These are phyloP conservation scores for Ooceraea biroi DNA, from an alignment of 1,140 invertebrate species.

Conservation along the genomic window DNA sequence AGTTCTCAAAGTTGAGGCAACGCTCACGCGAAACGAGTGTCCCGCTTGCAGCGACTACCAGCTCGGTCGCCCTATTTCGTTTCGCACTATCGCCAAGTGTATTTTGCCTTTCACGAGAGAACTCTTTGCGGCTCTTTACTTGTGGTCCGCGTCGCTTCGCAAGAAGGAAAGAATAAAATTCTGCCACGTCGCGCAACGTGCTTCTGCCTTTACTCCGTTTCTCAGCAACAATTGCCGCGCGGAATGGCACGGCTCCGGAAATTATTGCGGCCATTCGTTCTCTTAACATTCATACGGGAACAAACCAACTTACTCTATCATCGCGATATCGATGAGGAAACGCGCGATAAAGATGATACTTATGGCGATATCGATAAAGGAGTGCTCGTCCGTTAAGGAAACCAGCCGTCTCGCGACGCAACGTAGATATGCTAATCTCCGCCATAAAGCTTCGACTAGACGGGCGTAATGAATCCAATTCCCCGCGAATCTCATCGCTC, in stretches of 20 bases:
- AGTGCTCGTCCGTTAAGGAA: too few species aligned
- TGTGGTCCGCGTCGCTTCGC: background rate
- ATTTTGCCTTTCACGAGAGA: background rate
- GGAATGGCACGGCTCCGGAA: background rate
- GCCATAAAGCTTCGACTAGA: background rate
- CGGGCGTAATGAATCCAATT: conserved; percentile 1
- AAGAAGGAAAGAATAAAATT: background rate
- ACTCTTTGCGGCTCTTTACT: too few species aligned
- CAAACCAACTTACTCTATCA: background rate
- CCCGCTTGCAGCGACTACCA: too few species aligned
- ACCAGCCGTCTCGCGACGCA: too few species aligned
- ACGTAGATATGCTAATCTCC: too few species aligned
- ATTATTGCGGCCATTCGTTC: background rate
- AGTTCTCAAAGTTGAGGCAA: too few species aligned
- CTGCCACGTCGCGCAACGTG: background rate
- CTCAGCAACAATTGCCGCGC: background rate
- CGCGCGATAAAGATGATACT: background rate
- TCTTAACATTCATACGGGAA: background rate
- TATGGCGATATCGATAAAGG: too few species aligned
- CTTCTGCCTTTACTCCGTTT: conserved; percentile 1
- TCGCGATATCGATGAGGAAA: background rate
- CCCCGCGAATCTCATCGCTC: background rate
- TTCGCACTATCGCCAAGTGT: background rate
- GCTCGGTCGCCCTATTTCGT: background rate
- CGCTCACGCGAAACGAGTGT: too few species aligned